Base-by-base conservation (phyloP, 1,140 invertebrate genomes). In the Dermatophagoides farinae region DNA sequence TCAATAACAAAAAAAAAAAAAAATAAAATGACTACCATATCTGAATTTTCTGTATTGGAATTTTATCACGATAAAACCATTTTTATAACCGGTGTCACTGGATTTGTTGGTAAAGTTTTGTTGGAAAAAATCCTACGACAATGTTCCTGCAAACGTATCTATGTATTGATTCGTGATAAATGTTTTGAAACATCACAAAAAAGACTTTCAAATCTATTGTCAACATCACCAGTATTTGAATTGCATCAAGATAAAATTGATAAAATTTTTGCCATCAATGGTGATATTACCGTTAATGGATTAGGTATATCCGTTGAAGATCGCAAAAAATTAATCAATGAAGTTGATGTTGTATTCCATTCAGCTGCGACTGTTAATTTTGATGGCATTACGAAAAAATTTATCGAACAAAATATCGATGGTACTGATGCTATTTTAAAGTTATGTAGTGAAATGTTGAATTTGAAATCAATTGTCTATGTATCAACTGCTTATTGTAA, bases 351-450 rank as follows among this genome's bases (percentile, higher is more conserved):
- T 63, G 91, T 97, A 16, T 96, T 97, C 76, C 92, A 97, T 73
- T 93, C 88, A 54, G 93, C 93, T 6, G 93, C 93, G 37, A 97
- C 93, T 16, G 84, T 97, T 49, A 88, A 91, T 71, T 97, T 97
- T 73, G 91, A 97, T 71, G 93, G 97, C 74, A 87, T 88, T 61
- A 77, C 97, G 60, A 91, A 91, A 38, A 46, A 62, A 16, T 58
- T 38, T 10, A 84, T 90, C 43, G 85, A 84, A 67, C 88, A 89
- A 72, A 91, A 91, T 73, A 85, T 90, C 77, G 72, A 87, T 62
- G 87, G 86, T 47, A 90, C 86, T 23, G 85, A 86, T 70, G 77
- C 83, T 66, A 75, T 90, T 54, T 78, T 90, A 23, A 63, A 66
- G 6, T 41, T 67, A 16, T 64, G 65, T 50, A 51, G 63, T n/a